Evolutionary conservation across 2,888 invertebrate species (phyloP).

Genomic region (Corythucha ciliata): DNA sequence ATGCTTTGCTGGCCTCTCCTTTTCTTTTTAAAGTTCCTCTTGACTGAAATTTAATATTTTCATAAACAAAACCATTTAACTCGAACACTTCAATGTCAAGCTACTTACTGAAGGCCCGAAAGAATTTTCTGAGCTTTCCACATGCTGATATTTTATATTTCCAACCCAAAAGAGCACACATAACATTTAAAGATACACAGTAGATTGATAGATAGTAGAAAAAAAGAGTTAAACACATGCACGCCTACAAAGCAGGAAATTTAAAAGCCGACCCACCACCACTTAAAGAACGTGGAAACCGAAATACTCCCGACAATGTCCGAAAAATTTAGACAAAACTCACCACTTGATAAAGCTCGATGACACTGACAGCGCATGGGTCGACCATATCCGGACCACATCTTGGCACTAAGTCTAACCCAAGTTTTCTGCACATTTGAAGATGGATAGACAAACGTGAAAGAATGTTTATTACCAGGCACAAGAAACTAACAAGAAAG

Average conservation of each 20-base stretch:
- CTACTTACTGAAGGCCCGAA: constrained; percentile 44
- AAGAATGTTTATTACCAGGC: background rate
- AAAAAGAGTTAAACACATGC: background rate
- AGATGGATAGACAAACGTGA: constrained; percentile 13
- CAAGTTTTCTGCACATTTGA: constrained; percentile 71
- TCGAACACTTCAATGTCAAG: background rate
- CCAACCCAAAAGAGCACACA: background rate
- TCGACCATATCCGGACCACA: constrained; percentile 83
- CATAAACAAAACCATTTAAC: background rate
- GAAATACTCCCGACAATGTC: no score
- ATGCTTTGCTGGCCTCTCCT: constrained; percentile 45
- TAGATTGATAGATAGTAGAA: background rate
- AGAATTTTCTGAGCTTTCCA: constrained; percentile 47
- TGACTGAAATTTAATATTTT: constrained; percentile 39
- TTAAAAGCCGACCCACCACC: background rate
- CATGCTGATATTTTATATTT: constrained; percentile 44
- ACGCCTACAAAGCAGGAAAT: background rate
- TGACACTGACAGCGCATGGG: constrained; percentile 78
- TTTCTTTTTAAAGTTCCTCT: constrained; percentile 52
- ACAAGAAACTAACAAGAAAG: background rate
- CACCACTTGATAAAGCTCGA: constrained; percentile 80
- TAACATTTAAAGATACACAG: no score
- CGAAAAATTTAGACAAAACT: constrained; percentile 43
- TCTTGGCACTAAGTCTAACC: constrained; percentile 83
- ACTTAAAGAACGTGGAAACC: background rate